These are phyloP conservation scores for Pogonophryne albipinna DNA, from an alignment of 2,797 vertebrate species.

Conservation along the genomic window DNA sequence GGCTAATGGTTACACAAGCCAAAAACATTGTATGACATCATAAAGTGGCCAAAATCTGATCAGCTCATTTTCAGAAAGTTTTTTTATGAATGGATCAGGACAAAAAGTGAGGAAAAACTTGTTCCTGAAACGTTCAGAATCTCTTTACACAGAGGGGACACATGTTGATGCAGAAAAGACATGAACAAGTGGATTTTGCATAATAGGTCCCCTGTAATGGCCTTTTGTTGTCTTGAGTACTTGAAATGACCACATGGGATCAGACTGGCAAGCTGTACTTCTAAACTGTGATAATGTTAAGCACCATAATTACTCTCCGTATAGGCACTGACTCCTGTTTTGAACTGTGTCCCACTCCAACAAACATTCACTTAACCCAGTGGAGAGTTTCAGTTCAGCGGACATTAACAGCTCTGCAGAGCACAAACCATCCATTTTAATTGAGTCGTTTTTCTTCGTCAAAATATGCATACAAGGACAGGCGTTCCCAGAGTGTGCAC, in stretches of 20 bases:
- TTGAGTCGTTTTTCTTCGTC: constrained; percentile 62
- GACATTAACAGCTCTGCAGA: constrained; percentile 53
- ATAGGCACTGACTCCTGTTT: constrained; percentile 55
- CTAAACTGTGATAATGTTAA: constrained; percentile 58
- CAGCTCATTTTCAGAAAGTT: no score
- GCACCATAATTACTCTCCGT: constrained; percentile 66
- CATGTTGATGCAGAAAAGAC: no score
- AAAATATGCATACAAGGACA: constrained; percentile 37
- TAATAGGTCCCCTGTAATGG: background rate
- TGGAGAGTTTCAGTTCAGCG: constrained; percentile 54
- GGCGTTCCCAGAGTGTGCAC: constrained; percentile 5
- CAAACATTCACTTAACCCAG: constrained; percentile 72
- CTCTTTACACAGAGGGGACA: no score
- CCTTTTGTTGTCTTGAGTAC: constrained; percentile 2
- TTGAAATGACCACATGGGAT: constrained; percentile 44
- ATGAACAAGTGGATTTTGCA: no score
- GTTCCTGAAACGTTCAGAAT: no score
- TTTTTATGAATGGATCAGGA: no score
- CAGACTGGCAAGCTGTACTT: constrained; percentile 34
- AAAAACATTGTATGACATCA: no score
- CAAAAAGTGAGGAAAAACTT: no score
- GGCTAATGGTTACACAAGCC: no score
- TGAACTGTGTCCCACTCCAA: constrained; percentile 66
- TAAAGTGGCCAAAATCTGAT: no score
- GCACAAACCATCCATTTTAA: constrained; percentile 50